phyloP scores from a whole-genome alignment of 2,888 invertebrate genomes.

The Syrista parreyssii region DNA sequence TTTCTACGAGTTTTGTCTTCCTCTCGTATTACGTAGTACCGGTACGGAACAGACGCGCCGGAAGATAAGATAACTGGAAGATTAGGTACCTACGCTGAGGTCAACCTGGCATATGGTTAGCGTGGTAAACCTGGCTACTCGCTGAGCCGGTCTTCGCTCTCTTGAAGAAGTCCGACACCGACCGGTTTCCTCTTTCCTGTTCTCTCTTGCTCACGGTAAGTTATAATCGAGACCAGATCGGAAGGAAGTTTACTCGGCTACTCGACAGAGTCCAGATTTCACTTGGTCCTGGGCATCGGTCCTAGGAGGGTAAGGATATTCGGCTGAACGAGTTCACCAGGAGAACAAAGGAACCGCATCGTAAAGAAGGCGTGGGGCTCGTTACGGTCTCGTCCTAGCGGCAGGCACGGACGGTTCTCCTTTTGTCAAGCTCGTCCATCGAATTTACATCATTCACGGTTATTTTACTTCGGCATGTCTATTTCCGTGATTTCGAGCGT shows the following conservation, averaged over 20 bases:
- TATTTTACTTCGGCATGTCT: slow-evolving; percentile 21
- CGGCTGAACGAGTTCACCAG: not conserved
- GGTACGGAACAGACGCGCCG: slow-evolving; percentile 45
- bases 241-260: slow-evolving; percentile 45
- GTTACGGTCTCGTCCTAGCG: not conserved
- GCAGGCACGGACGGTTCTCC: not conserved
- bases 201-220: not conserved
- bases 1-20: slow-evolving; percentile 48
- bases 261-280: slow-evolving; percentile 20
- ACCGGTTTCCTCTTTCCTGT: not conserved
- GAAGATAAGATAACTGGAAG: slow-evolving; percentile 53
- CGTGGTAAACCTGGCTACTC: slow-evolving; percentile 22
- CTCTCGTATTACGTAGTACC: slow-evolving; percentile 44
- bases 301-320: slow-evolving; percentile 29
- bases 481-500: slow-evolving; percentile 23
- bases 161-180: not conserved
- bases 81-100: slow-evolving; percentile 36
- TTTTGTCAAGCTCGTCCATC: slow-evolving; percentile 24
- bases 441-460: slow-evolving; percentile 34
- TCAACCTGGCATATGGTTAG: slow-evolving; percentile 52
- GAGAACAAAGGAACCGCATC: slow-evolving; percentile 1
- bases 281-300: slow-evolving; percentile 16
- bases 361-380: not conserved
- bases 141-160: not conserved
- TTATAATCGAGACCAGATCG: slow-evolving; percentile 27